These are phyloP conservation scores for Megalopta genalis DNA, from an alignment of 1,140 invertebrate species.

Conservation along the genomic window DNA sequence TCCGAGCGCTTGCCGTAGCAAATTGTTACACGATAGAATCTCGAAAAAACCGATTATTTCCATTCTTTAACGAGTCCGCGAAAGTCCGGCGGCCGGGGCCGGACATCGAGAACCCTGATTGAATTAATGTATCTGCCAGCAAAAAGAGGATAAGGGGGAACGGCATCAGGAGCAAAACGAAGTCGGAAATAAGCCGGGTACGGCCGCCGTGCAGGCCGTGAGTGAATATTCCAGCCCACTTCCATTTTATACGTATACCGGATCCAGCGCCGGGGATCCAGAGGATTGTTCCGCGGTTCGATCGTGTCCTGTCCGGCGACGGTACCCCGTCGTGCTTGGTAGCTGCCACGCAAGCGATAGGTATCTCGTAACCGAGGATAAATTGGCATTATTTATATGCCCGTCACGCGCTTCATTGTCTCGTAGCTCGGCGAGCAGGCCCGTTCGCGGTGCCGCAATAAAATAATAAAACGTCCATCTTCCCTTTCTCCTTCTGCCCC, in stretches of 20 bases:
- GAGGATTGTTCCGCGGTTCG: conserved; percentile 42
- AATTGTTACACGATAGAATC: conserved; percentile 38
- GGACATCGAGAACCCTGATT: conserved; percentile 9
- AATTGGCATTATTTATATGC: conserved; percentile 74
- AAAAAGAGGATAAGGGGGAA: not conserved
- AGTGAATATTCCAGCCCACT: conserved; percentile 14
- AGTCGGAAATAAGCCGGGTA: not conserved
- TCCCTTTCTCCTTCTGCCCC: not conserved
- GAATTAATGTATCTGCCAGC: conserved; percentile 30
- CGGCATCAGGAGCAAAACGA: not conserved
- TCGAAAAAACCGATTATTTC: not conserved
- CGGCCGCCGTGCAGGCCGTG: not conserved
- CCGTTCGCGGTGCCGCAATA: conserved; percentile 55
- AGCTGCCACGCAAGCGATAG: conserved; percentile 63
- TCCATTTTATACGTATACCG: conserved; percentile 39
- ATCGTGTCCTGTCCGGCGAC: conserved; percentile 45
- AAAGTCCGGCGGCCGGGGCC: not conserved
- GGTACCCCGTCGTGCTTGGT: conserved; percentile 47
- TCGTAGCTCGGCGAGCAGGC: conserved; percentile 57
- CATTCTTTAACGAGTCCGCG: conserved; percentile 13
- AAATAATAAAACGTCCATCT: conserved; percentile 61
- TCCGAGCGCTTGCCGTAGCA: conserved; percentile 14
- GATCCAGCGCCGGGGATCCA: conserved; percentile 38
- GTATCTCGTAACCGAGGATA: conserved; percentile 72
- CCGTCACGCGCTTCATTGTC: conserved; percentile 72